Evolutionary conservation across 1,140 invertebrate species (phyloP).

Genomic region (Cherax destructor): DNA sequence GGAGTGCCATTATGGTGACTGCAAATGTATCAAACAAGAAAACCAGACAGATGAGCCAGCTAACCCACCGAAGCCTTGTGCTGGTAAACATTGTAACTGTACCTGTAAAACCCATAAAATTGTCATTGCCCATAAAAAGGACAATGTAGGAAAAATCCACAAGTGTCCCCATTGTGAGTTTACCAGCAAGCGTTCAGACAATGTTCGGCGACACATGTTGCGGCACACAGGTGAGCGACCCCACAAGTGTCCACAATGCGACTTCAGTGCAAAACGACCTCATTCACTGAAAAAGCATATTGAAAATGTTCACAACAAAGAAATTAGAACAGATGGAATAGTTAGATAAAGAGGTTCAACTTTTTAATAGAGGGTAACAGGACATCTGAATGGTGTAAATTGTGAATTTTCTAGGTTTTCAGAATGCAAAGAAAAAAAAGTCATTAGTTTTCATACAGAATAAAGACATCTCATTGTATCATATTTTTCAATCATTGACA

Average conservation of each 20-base stretch:
- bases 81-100: conserved; percentile 62
- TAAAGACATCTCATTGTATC: not conserved
- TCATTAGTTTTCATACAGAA: not conserved
- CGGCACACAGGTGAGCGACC: conserved; percentile 58
- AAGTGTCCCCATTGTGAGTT: conserved; percentile 61
- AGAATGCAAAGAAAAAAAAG: not conserved
- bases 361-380: not conserved
- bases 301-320: conserved; percentile 63
- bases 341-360: conserved; percentile 49
- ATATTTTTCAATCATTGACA: not conserved
- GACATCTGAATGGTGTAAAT: not conserved
- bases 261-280: conserved; percentile 63
- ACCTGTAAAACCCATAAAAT: conserved; percentile 64
- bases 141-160: conserved; percentile 61
- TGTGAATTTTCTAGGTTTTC: not conserved
- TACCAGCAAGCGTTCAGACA: conserved; percentile 64
- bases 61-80: conserved; percentile 35
- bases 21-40: conserved; percentile 63
- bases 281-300: conserved; percentile 63
- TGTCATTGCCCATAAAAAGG: conserved; percentile 57
- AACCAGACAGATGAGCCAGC: conserved; percentile 9
- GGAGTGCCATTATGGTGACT: conserved; percentile 63
- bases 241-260: conserved; percentile 62
- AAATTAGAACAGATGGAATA: conserved; percentile 45
- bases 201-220: conserved; percentile 57